Evolutionary conservation across 2,113 vertebrate genomes (phyloP).

Genomic region (Pardalotus punctatus): DNA sequence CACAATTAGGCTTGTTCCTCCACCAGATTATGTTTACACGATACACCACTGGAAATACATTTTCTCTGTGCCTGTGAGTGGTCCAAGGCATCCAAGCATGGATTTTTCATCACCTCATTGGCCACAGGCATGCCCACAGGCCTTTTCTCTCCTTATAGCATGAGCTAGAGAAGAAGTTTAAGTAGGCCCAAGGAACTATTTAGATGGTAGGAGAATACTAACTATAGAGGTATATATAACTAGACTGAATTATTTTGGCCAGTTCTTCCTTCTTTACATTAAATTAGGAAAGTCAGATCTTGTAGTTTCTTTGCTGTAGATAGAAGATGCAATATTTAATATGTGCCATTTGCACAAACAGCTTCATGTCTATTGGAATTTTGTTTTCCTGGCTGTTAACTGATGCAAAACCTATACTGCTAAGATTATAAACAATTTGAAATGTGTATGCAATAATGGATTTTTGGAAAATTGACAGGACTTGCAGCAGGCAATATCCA

Average conservation of each 20-base stretch:
- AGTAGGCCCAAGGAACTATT: background rate
- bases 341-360: background rate
- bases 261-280: background rate
- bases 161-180: background rate
- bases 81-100: background rate
- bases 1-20: background rate
- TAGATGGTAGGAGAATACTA: background rate
- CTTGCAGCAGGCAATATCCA: background rate
- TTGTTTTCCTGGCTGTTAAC: background rate
- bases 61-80: background rate
- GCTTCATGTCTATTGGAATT: background rate
- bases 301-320: background rate
- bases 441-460: background rate
- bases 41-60: background rate
- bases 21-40: background rate
- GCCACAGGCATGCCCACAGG: background rate
- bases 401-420: background rate
- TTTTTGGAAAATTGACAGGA: background rate
- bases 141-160: background rate
- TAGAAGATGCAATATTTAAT: background rate
- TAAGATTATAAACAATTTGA: background rate
- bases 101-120: background rate
- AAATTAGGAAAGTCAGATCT: background rate
- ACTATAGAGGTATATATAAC: background rate
- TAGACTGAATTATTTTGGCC: background rate